A percentile compares a stretch with the other conserved stretches of the same genome.
Evolutionary conservation across 2,888 invertebrate genomes (phyloP).

Genomic region (Scaptomyza parva): DNA sequence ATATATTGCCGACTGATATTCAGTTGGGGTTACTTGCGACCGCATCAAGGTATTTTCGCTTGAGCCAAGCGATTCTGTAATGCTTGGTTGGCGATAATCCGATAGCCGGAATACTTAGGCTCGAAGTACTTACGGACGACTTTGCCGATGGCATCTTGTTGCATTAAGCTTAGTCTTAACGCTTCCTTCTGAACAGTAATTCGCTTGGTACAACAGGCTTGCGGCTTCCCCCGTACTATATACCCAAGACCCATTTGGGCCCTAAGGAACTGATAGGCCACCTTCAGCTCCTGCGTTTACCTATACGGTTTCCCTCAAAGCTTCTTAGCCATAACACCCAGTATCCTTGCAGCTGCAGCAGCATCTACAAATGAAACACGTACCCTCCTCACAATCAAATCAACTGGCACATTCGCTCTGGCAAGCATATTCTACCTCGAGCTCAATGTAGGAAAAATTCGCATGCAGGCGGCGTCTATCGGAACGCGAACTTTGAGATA

Average conservation of each 20-base stretch:
- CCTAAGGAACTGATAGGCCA: slow-evolving; percentile 93
- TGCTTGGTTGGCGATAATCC: too few species aligned
- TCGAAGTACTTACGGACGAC: neutral
- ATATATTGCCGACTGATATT: neutral
- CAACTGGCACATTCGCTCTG: too few species aligned
- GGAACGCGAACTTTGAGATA: slow-evolving; percentile 93
- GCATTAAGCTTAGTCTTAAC: too few species aligned
- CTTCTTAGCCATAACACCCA: slow-evolving; percentile 98
- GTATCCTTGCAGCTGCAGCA: slow-evolving; percentile 97
- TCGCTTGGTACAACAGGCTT: neutral
- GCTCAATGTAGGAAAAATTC: slow-evolving; percentile 99
- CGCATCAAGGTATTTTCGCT: neutral
- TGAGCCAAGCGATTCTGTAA: neutral
- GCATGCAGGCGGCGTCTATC: slow-evolving; percentile 92
- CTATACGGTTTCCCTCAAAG: slow-evolving; percentile 93
- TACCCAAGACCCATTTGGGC: slow-evolving; percentile 94
- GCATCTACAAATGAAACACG: slow-evolving; percentile 98
- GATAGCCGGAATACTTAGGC: neutral
- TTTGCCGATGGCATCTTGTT: neutral
- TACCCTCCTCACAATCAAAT: slow-evolving; percentile 97
- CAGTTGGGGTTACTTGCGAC: neutral
- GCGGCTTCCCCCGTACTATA: slow-evolving; percentile 2
- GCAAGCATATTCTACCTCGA: slow-evolving; percentile 94
- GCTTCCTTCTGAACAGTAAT: neutral
- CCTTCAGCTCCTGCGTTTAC: slow-evolving; percentile 91